These are phyloP conservation scores for Myanophis thanlyinensis DNA, from an alignment of 2,113 vertebrate genomes.

Conservation along the genomic window DNA sequence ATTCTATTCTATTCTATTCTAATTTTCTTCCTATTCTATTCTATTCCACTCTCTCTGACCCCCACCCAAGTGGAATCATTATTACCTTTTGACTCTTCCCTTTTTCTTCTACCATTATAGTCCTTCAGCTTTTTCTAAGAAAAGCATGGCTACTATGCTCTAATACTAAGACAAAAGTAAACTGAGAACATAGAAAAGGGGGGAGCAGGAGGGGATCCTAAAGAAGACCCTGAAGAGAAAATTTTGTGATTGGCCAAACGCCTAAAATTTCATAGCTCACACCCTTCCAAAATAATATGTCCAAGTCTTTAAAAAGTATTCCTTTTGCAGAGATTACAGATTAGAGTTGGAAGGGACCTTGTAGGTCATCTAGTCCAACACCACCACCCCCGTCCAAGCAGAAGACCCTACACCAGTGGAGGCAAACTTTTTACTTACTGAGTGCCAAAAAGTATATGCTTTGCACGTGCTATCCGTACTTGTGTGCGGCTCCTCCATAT, in stretches of 20 bases:
- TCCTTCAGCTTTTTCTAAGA: background rate
- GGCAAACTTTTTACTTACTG: too few relatives aligned
- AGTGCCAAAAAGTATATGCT: too few relatives aligned
- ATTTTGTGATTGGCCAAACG: background rate
- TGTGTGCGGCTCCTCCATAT: too few relatives aligned
- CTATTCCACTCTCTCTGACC: background rate
- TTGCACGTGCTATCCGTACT: too few relatives aligned
- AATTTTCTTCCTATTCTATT: too few relatives aligned
- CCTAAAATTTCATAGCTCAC: background rate
- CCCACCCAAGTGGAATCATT: background rate
- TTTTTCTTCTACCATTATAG: background rate
- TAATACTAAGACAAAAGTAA: background rate
- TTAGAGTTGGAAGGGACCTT: too few relatives aligned
- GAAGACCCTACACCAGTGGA: too few relatives aligned
- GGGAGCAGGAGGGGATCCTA: accelerated
- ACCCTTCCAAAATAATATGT: background rate
- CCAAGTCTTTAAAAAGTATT: background rate
- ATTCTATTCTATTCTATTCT: too few relatives aligned
- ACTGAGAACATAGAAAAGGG: background rate
- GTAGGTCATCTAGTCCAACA: too few relatives aligned
- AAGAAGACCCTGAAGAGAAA: background rate
- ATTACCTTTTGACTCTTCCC: background rate
- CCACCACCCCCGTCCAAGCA: too few relatives aligned
- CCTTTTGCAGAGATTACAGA: too few relatives aligned
- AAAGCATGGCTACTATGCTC: background rate